These are phyloP conservation scores for Mugil cephalus DNA, from an alignment of 2,113 vertebrate genomes.

Conservation along the genomic window DNA sequence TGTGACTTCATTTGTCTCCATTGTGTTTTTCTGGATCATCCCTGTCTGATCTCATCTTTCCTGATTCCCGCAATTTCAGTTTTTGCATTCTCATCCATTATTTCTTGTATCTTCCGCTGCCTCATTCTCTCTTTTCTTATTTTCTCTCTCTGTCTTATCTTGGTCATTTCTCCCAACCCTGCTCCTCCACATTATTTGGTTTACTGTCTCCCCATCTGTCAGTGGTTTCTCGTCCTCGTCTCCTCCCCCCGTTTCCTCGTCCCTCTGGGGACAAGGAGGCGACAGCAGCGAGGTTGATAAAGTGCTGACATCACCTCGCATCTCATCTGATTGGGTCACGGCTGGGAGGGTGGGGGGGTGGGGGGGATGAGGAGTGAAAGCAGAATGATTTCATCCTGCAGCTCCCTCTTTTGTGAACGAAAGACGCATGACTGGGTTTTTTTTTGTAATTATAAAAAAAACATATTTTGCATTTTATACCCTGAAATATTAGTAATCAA, in stretches of 20 bases:
- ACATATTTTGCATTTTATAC: too few relatives aligned
- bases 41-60: background rate
- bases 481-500: too few relatives aligned
- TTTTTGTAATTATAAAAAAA: too few relatives aligned
- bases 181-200: constrained; percentile 9
- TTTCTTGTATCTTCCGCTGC: background rate
- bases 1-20: too few relatives aligned
- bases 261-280: constrained; percentile 21
- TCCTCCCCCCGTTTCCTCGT: background rate
- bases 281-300: constrained; percentile 69
- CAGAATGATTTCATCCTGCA: background rate
- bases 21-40: background rate
- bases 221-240: constrained; percentile 9
- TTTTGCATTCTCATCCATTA: too few relatives aligned
- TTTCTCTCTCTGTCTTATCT: background rate
- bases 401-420: background rate
- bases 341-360: constrained; percentile 24
- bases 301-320: constrained; percentile 74
- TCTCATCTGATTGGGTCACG: constrained; percentile 71
- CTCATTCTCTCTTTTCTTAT: background rate
- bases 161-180: background rate
- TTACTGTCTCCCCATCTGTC: constrained; percentile 22
- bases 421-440: too few relatives aligned
- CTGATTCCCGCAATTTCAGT: too few relatives aligned
- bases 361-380: background rate